Percentiles rank a stretch among this genome's conserved stretches.
Conservation (phyloP, 2,113 vertebrate species). For the Bufo gargarizans region DNA sequence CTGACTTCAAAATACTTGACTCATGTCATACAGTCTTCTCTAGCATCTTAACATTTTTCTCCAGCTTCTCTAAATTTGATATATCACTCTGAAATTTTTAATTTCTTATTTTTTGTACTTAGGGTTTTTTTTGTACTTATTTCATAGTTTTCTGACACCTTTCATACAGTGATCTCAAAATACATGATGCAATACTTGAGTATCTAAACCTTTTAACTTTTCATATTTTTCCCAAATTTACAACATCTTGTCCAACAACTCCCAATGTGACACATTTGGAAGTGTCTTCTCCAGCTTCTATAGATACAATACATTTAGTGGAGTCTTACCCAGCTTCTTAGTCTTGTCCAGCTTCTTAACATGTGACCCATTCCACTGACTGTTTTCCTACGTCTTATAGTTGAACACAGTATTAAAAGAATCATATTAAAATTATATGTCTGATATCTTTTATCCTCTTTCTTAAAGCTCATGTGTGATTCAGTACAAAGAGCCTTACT, state of each 20-base stretch:
- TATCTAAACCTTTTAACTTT: neutral
- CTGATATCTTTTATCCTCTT: neutral
- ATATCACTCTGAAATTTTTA: neutral
- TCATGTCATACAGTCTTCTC: neutral
- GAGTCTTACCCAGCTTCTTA: no score
- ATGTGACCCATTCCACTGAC: neutral
- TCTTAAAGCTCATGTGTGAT: constrained; percentile 76
- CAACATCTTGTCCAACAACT: no score
- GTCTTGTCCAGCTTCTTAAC: no score
- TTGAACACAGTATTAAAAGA: no score
- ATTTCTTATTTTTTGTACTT: no score
- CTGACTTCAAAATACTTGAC: no score
- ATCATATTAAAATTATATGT: no score
- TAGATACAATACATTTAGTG: no score
- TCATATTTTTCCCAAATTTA: neutral
- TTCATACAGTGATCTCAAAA: neutral
- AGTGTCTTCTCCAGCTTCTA: no score
- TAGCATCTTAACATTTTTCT: neutral
- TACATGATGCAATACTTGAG: neutral
- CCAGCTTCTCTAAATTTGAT: neutral
- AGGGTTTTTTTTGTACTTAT: no score
- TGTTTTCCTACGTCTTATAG: neutral
- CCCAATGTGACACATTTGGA: neutral
- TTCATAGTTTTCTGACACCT: neutral
- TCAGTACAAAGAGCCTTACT: constrained; percentile 81